Percentiles rank a stretch among this genome's conserved stretches.
These are phyloP conservation scores for Drosophila planitibia DNA, from an alignment of 2,888 invertebrate genomes.

Conservation along the genomic window DNA sequence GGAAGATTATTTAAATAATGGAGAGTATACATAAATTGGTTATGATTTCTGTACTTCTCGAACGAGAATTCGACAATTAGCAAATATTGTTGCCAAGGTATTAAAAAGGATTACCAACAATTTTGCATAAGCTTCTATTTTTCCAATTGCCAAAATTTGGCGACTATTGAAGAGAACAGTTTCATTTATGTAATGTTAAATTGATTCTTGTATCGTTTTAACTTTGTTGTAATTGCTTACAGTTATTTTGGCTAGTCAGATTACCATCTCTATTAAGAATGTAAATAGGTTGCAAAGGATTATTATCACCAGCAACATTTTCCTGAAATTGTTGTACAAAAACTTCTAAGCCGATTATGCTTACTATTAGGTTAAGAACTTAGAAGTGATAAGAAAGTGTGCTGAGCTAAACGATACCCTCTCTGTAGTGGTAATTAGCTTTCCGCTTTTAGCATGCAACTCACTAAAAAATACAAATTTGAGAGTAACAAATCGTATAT, in stretches of 20 bases:
- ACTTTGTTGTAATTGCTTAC: neutral
- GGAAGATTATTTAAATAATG: neutral
- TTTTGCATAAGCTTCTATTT: neutral
- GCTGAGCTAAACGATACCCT: neutral
- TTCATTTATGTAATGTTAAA: neutral
- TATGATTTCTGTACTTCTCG: neutral
- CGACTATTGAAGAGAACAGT: neutral
- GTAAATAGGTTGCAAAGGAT: neutral
- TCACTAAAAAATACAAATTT: neutral
- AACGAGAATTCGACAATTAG: neutral
- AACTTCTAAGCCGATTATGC: conserved; percentile 9
- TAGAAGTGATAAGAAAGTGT: too few relatives aligned
- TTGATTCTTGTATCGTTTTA: neutral
- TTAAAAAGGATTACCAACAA: neutral
- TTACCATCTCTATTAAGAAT: neutral
- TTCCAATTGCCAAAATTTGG: neutral
- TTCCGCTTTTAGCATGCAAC: neutral
- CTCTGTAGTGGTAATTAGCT: neutral
- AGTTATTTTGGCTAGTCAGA: neutral
- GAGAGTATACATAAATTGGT: neutral
- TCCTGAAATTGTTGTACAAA: neutral
- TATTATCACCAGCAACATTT: neutral
- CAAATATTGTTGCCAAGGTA: neutral
- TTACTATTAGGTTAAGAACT: neutral
- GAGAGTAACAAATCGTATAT: neutral